These are phyloP conservation scores for Zygogramma bicolorata DNA, from an alignment of 2,888 invertebrate genomes.

Conservation along the genomic window DNA sequence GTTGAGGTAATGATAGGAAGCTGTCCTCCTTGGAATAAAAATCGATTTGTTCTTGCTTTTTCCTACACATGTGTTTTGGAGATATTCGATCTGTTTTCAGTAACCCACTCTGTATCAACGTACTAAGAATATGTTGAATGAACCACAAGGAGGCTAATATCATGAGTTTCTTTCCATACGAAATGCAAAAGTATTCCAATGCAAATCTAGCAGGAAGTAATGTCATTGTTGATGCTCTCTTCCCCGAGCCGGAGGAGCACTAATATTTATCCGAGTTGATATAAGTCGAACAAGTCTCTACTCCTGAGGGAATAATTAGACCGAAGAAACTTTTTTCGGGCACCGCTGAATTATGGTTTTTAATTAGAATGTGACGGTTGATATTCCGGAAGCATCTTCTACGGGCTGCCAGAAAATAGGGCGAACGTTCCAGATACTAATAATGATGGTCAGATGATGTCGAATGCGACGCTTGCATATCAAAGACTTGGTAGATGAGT, in stretches of 20 bases:
- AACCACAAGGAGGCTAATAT: background rate
- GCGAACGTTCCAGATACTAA: slow-evolving; percentile 36
- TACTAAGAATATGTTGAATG: background rate
- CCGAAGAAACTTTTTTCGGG: slow-evolving; percentile 13
- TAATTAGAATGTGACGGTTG: slow-evolving; percentile 36
- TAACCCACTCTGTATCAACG: too few species aligned
- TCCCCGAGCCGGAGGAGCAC: background rate
- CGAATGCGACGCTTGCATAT: slow-evolving; percentile 42
- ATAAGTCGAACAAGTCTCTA: background rate
- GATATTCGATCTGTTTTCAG: too few species aligned
- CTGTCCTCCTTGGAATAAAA: too few species aligned
- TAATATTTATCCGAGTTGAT: background rate
- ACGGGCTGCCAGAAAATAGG: slow-evolving; percentile 22
- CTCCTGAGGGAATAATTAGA: slow-evolving; percentile 16
- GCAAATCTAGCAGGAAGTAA: background rate
- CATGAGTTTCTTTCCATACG: background rate
- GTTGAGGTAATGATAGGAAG: too few species aligned
- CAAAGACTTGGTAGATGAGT: slow-evolving; percentile 44
- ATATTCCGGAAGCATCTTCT: slow-evolving; percentile 31
- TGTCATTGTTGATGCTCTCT: background rate
- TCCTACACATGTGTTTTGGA: too few species aligned
- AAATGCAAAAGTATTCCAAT: background rate
- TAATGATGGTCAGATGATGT: slow-evolving; percentile 42
- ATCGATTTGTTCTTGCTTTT: too few species aligned
- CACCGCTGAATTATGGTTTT: slow-evolving; percentile 29